These are phyloP conservation scores for Dendroctonus ponderosae DNA, from an alignment of 1,140 invertebrate species.

Conservation along the genomic window DNA sequence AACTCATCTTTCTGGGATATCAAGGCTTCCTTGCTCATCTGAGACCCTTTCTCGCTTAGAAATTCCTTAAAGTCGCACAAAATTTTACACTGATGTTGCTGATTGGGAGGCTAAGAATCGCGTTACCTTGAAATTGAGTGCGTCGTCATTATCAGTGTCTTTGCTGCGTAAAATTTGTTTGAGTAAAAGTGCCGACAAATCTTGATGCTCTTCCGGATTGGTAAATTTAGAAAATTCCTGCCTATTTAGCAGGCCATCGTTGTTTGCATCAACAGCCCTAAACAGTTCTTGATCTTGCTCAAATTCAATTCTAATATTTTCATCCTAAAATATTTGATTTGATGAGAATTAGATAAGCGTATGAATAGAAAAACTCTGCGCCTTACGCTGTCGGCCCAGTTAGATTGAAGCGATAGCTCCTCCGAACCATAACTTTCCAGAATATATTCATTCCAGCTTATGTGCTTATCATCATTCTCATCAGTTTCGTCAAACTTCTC, in stretches of 20 bases:
- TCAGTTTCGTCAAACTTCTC: slow-evolving; percentile 87
- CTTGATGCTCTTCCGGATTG: slow-evolving; percentile 89
- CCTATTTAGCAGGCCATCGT: slow-evolving; percentile 73
- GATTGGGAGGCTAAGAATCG: background rate
- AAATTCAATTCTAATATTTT: no score
- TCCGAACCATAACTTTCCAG: slow-evolving; percentile 71
- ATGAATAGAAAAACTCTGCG: no score
- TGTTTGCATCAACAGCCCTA: slow-evolving; percentile 79
- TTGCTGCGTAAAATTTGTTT: slow-evolving; percentile 82
- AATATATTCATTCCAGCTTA: slow-evolving; percentile 89
- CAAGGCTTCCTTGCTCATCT: slow-evolving; percentile 80
- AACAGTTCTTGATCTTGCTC: slow-evolving; percentile 82
- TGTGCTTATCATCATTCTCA: slow-evolving; percentile 73
- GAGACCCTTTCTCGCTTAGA: slow-evolving; percentile 69
- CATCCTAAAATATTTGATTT: no score
- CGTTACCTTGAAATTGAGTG: slow-evolving; percentile 67
- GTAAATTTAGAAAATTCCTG: slow-evolving; percentile 87
- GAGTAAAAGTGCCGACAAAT: slow-evolving; percentile 83
- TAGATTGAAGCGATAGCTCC: no score
- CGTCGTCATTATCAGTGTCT: slow-evolving; percentile 81
- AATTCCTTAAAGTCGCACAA: slow-evolving; percentile 59
- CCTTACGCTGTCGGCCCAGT: no score
- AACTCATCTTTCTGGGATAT: slow-evolving; percentile 87
- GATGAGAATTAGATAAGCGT: no score
- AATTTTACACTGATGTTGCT: background rate